These are phyloP conservation scores for Neoscelio sp. DNA, from an alignment of 2,888 invertebrate genomes.

Conservation along the genomic window DNA sequence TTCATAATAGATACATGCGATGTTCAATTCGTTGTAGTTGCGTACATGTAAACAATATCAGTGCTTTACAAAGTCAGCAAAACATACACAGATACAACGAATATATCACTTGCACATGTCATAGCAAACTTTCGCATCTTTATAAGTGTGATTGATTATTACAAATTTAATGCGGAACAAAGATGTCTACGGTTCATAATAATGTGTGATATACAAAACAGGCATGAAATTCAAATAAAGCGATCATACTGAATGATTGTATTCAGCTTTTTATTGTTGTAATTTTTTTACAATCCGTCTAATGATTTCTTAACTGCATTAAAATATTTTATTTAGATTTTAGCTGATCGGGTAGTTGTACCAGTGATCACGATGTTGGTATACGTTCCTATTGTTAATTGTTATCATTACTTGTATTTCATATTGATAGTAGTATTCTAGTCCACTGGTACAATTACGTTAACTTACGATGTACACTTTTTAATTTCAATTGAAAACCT, in stretches of 20 bases:
- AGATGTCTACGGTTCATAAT: conserved; percentile 14
- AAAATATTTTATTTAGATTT: too few relatives aligned
- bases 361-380: too few relatives aligned
- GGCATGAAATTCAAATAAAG: conserved; percentile 33
- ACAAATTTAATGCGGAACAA: conserved; percentile 12
- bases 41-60: conserved; percentile 28
- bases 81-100: conserved; percentile 47
- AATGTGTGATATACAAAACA: conserved; percentile 35
- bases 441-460: too few relatives aligned
- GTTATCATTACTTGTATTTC: too few relatives aligned
- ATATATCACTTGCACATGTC: conserved; percentile 32
- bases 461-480: too few relatives aligned
- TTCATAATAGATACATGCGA: conserved; percentile 24
- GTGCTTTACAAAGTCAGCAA: neutral
- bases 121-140: conserved; percentile 44
- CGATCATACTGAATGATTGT: neutral
- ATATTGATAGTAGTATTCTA: too few relatives aligned
- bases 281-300: conserved; percentile 7
- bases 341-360: too few relatives aligned
- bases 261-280: neutral
- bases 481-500: too few relatives aligned
- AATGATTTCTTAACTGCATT: too few relatives aligned
- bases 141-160: conserved; percentile 37
- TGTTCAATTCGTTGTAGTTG: conserved; percentile 46
- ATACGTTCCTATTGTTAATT: too few relatives aligned